Base-by-base conservation (phyloP, 2,113 vertebrate species). In the Cephalopterus ornatus region DNA sequence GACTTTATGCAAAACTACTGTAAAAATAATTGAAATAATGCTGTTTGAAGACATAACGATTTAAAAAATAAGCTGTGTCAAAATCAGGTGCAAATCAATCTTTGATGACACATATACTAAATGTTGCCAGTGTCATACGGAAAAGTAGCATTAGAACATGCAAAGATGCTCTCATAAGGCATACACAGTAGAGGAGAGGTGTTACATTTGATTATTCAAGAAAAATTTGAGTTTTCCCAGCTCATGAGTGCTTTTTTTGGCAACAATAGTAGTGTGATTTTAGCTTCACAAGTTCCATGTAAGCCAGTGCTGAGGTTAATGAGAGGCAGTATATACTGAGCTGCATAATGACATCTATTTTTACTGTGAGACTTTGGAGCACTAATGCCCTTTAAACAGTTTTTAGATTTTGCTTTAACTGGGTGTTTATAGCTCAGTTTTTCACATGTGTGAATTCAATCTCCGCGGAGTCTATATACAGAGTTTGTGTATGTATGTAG, bases 321-420 rank as follows among this genome's bases (percentile, higher is more conserved):
- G 91, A 68, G 74, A 93, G 32, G 58, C 78, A 79, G 44, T 82
- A 79, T 85, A 78, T 49, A 53, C 53, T 53, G 84, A 89, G 42
- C 77, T 79, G 44, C 84, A 89, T 85, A 91, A 95, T 85, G 77
- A 55, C 74, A 79, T 73, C 76, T 93, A 89, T 91, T 94, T 85
- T 76, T 91, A 76, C 58, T 35, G 24, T 37, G 21, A 82, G 56
- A 72, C 24, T 82, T 79, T 68, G 58, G 47, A 91, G 28, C 92
- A 74, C 42, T 91, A 73, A 50, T 94, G 53, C 44, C 74, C 81
- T 96, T 88, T 88, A 91, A 94, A 85, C 15, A 79, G 66, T 88
- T 95, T 89, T 68, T 65, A 89, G 77, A 68, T 91, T 94, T 93
- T 89, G 41, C 84, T 91, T 91, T 62, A 84, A 47, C 62, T 82